These are phyloP conservation scores for Hestina assimilis DNA, from an alignment of 1,140 invertebrate species.

Conservation along the genomic window DNA sequence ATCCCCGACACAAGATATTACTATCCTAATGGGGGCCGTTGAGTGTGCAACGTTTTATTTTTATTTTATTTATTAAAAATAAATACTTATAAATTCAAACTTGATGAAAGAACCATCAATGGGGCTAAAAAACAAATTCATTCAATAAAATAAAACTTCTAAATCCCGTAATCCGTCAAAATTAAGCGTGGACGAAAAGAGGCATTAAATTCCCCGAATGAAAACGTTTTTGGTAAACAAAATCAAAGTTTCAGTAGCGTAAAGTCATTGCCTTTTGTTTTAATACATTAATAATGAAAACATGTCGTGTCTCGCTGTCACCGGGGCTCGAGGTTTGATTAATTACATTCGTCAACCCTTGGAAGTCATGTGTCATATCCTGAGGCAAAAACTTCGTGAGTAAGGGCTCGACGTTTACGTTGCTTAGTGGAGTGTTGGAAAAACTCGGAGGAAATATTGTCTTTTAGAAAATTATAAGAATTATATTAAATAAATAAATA, in stretches of 20 bases:
- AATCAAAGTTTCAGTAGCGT: constrained; percentile 15
- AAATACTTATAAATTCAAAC: too few relatives aligned
- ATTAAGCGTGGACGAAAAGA: background rate
- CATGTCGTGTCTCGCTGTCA: constrained; percentile 17
- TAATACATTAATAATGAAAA: constrained; percentile 28
- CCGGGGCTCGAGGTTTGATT: constrained; percentile 22
- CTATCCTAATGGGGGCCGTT: too few relatives aligned
- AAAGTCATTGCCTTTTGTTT: constrained; percentile 25
- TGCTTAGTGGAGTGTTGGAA: constrained; percentile 11
- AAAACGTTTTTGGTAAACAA: constrained; percentile 25
- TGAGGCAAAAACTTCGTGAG: constrained; percentile 21
- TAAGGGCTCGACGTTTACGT: constrained; percentile 11
- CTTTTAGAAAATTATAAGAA: too few relatives aligned
- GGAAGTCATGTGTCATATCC: constrained; percentile 21
- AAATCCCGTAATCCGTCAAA: background rate
- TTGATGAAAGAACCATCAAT: too few relatives aligned
- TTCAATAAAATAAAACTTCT: background rate
- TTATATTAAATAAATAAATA: too few relatives aligned
- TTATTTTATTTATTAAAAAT: too few relatives aligned
- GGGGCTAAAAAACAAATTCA: background rate
- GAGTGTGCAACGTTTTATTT: too few relatives aligned
- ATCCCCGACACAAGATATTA: too few relatives aligned
- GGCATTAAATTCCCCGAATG: constrained; percentile 40
- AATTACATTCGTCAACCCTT: constrained; percentile 24
- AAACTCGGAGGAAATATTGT: too few relatives aligned